phyloP scores from a whole-genome alignment of 2,797 vertebrate genomes.

The Meda fulgida region DNA sequence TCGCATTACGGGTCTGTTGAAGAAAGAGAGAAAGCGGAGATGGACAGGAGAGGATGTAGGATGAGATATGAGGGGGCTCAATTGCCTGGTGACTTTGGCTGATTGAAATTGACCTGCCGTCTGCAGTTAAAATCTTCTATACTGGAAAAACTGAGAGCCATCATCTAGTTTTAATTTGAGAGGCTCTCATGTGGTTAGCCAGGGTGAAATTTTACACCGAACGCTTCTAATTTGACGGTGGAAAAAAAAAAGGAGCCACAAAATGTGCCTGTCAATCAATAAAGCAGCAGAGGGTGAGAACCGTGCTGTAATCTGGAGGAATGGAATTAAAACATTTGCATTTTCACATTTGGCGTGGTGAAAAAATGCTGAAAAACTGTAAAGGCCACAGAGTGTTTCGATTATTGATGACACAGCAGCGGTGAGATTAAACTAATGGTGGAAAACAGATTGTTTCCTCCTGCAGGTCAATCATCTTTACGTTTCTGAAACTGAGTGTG shows the following conservation, averaged over 20 bases:
- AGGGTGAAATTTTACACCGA: conserved; percentile 59
- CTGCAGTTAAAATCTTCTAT: conserved; percentile 64
- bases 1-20: background rate
- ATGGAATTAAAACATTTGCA: conserved; percentile 61
- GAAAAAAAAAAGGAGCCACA: conserved; percentile 54
- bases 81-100: conserved; percentile 53
- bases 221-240: conserved; percentile 62
- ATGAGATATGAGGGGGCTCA: conserved; percentile 53
- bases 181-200: conserved; percentile 64
- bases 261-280: conserved; percentile 65
- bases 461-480: conserved; percentile 8
- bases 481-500: background rate
- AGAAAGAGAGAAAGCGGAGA: conserved; percentile 14
- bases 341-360: conserved; percentile 48
- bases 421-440: conserved; percentile 53
- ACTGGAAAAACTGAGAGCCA: conserved; percentile 53
- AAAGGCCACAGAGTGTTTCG: conserved; percentile 43
- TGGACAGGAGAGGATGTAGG: conserved; percentile 34
- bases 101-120: conserved; percentile 70
- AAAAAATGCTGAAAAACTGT: conserved; percentile 37
- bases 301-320: conserved; percentile 33
- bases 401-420: conserved; percentile 52
- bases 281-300: conserved; percentile 46
- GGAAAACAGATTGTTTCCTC: conserved; percentile 23
- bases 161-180: conserved; percentile 67